phyloP scores from a whole-genome alignment of 2,113 vertebrate species.

The human (Homo sapiens) region DNA sequence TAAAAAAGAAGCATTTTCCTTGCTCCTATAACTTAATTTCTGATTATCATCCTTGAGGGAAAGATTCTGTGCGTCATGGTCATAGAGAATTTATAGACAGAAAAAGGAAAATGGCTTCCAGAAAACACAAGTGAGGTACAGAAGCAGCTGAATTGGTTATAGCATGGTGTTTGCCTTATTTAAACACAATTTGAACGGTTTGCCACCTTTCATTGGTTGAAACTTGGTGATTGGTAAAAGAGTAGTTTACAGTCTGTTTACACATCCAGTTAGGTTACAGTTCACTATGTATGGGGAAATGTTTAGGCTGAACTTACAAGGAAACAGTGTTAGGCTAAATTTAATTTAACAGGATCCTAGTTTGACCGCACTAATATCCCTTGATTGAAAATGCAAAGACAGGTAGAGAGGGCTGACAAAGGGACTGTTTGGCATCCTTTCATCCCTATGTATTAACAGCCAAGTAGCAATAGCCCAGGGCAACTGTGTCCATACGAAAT shows the following conservation, averaged over 20 bases:
- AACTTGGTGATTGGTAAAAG: too few relatives aligned
- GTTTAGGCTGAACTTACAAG: not conserved
- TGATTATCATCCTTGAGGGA: not conserved
- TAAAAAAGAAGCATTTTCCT: not conserved
- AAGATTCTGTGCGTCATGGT: too few relatives aligned
- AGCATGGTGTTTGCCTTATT: too few relatives aligned
- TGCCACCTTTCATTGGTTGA: too few relatives aligned
- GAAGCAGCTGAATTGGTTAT: too few relatives aligned
- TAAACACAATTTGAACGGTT: too few relatives aligned
- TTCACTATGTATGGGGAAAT: too few relatives aligned
- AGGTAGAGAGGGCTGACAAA: not conserved
- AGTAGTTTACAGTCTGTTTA: too few relatives aligned
- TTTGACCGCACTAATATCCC: not conserved
- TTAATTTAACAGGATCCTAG: not conserved
- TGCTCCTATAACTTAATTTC: not conserved
- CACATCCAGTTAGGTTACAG: too few relatives aligned
- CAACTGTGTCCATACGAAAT: not conserved
- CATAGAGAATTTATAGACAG: too few relatives aligned
- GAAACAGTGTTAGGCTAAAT: not conserved
- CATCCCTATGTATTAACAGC: not conserved
- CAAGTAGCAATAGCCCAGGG: not conserved
- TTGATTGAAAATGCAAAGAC: not conserved
- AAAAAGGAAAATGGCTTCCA: too few relatives aligned
- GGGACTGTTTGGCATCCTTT: not conserved
- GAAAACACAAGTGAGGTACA: too few relatives aligned